Evolutionary conservation across 2,113 vertebrate species (phyloP).

Genomic region (Gavia stellata): DNA sequence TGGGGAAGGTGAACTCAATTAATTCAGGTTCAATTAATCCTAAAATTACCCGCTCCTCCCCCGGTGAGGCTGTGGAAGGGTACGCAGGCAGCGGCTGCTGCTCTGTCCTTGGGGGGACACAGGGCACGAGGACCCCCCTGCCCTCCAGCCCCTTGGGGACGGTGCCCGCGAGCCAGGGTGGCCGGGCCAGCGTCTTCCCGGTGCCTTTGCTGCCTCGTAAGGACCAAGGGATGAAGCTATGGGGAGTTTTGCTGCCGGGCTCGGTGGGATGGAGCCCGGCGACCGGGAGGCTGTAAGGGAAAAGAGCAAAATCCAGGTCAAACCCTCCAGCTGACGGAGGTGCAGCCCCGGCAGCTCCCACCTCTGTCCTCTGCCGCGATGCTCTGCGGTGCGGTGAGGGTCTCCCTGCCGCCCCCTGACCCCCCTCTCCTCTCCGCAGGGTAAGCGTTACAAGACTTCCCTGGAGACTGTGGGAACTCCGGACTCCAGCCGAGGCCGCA

Average conservation of each 20-base stretch:
- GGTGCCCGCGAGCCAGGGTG: neutral
- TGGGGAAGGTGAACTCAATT: conserved; percentile 49
- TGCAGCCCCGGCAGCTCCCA: neutral
- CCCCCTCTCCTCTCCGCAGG: conserved; percentile 63
- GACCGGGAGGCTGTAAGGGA: neutral
- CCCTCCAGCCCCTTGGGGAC: neutral
- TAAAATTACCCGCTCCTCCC: conserved; percentile 1
- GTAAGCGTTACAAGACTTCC: conserved; percentile 94
- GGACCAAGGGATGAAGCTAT: neutral
- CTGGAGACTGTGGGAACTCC: conserved; percentile 91
- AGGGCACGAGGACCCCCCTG: accelerated
- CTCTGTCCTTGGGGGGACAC: neutral
- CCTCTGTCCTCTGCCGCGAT: neutral
- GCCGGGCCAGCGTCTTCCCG: neutral
- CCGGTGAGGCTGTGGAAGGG: neutral
- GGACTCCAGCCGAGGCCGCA: conserved; percentile 90
- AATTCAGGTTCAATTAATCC: conserved; percentile 40
- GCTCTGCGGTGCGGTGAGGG: accelerated
- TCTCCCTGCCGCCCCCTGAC: neutral
- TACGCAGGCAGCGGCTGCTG: neutral
- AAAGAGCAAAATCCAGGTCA: neutral
- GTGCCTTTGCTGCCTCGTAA: neutral
- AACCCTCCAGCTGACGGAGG: neutral
- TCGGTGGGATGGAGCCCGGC: neutral
- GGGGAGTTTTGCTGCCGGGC: neutral